Percentiles rank a stretch among this genome's conserved stretches.
phyloP scores from a whole-genome alignment of 2,797 vertebrate genomes.

The Eutrigla gurnardus region DNA sequence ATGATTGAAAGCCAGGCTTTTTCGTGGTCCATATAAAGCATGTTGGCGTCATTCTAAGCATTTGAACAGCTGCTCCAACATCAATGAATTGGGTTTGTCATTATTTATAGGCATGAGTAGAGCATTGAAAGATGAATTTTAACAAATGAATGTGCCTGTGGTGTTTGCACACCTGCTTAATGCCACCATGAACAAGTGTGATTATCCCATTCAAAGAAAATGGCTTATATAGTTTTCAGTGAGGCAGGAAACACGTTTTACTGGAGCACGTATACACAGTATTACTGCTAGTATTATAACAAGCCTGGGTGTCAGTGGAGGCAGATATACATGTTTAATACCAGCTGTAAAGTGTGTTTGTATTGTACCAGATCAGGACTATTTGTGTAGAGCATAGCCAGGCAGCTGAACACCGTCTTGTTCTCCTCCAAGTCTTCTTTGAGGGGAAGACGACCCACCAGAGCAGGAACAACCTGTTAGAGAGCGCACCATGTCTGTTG shows the following conservation, averaged over 20 bases:
- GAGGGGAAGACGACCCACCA: conserved; percentile 86
- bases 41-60: background rate
- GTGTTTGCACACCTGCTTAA: background rate
- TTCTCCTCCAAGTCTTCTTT: conserved; percentile 93
- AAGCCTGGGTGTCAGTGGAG: background rate
- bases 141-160: background rate
- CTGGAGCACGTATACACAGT: background rate
- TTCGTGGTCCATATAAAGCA: background rate
- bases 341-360: background rate
- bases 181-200: background rate
- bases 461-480: conserved; percentile 87
- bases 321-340: background rate
- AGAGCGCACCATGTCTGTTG: background rate
- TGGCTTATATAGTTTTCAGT: background rate
- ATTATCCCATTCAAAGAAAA: background rate
- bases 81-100: background rate
- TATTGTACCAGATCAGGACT: conserved; percentile 76
- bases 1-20: background rate
- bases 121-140: background rate
- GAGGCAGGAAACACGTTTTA: background rate
- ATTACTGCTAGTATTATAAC: background rate
- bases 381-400: conserved; percentile 86
- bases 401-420: conserved; percentile 87
- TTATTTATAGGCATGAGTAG: background rate
- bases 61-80: background rate